These are phyloP conservation scores for Lasioglossum lativentre DNA, from an alignment of 2,888 invertebrate genomes.

Conservation along the genomic window DNA sequence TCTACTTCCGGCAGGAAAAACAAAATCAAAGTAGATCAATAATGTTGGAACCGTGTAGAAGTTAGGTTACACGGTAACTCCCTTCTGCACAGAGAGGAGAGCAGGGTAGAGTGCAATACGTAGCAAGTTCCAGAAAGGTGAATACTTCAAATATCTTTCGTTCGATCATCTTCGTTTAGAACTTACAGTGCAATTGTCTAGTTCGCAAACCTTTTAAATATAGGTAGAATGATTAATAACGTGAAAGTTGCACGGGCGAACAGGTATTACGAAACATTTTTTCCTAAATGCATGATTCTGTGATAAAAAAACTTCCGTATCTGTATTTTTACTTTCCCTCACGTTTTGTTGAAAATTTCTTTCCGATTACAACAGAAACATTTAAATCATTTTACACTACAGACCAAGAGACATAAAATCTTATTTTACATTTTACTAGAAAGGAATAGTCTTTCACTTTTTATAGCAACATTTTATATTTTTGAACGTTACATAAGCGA, in stretches of 20 bases:
- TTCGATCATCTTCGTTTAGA: not conserved
- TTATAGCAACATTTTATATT: not conserved
- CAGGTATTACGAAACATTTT: slow-evolving; percentile 38
- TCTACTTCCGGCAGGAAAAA: slow-evolving; percentile 46
- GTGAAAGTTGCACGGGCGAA: not conserved
- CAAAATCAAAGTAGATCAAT: slow-evolving; percentile 65
- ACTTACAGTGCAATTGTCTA: not conserved
- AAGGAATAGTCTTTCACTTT: not conserved
- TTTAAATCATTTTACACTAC: not conserved
- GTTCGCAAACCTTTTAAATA: not conserved
- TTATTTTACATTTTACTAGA: not conserved
- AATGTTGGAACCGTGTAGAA: slow-evolving; percentile 49
- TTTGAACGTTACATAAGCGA: not conserved
- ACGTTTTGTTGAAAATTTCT: not conserved
- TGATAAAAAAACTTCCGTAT: not conserved
- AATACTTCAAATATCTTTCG: not conserved
- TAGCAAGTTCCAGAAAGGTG: not conserved
- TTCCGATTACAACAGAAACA: not conserved
- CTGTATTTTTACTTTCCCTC: not conserved
- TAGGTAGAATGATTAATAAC: slow-evolving; percentile 19
- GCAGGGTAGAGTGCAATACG: not conserved
- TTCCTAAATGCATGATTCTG: not conserved
- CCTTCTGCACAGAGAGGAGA: not conserved
- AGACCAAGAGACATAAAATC: not conserved
- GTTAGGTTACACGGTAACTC: slow-evolving; percentile 41